Evolutionary conservation across 2,888 invertebrate species (phyloP).

Genomic region (Zootermopsis nevadensis): DNA sequence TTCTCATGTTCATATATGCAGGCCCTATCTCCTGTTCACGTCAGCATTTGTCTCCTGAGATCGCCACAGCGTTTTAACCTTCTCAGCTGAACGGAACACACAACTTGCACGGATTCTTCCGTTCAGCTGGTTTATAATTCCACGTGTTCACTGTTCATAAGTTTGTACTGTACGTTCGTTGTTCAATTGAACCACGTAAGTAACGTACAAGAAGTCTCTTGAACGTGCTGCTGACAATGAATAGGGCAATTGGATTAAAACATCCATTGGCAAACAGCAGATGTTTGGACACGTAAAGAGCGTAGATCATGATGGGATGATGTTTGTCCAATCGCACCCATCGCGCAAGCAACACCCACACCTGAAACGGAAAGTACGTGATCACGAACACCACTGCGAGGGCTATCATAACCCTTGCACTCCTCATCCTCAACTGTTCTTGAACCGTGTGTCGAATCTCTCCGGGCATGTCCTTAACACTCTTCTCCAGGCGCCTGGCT

Average conservation of each 20-base stretch:
- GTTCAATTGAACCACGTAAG: no score
- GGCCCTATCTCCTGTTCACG: no score
- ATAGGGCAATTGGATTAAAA: constrained; percentile 1
- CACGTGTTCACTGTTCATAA: no score
- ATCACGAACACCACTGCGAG: neutral
- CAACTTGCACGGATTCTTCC: no score
- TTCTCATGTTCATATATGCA: no score
- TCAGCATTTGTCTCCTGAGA: no score
- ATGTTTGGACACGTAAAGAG: neutral
- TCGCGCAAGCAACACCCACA: neutral
- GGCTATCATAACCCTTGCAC: neutral
- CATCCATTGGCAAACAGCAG: neutral
- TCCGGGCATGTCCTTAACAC: neutral
- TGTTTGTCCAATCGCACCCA: neutral
- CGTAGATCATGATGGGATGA: neutral
- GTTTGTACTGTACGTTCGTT: no score
- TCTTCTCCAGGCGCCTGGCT: neutral
- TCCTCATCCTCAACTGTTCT: neutral
- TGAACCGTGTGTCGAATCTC: neutral
- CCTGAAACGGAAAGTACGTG: neutral
- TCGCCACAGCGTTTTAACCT: no score
- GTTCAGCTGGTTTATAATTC: no score
- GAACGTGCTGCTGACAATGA: neutral
- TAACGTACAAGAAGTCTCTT: neutral
- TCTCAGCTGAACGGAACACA: no score